Evolutionary conservation across 2,888 invertebrate species (phyloP).

Genomic region (Cheilosia impressa): DNA sequence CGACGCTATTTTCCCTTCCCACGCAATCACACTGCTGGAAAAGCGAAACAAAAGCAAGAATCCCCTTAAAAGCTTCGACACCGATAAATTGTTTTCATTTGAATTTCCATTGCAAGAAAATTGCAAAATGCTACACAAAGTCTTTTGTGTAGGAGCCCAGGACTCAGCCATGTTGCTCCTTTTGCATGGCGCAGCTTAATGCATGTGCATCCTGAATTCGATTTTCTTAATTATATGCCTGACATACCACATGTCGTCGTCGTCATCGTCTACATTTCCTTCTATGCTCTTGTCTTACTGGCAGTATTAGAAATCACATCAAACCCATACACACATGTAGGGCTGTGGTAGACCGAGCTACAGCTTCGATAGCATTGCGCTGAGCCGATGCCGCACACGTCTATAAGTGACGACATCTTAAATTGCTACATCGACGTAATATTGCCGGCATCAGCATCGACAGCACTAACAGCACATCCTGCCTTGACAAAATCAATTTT

Average conservation of each 20-base stretch:
- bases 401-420: constrained; percentile 62
- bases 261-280: constrained; percentile 24
- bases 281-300: not conserved
- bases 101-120: constrained; percentile 59
- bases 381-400: constrained; percentile 17
- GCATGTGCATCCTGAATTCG: constrained; percentile 73
- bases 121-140: constrained; percentile 47
- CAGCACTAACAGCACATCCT: constrained; percentile 39
- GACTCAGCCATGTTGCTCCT: constrained; percentile 22
- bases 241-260: constrained; percentile 57
- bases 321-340: constrained; percentile 50
- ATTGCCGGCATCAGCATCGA: constrained; percentile 61
- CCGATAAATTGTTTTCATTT: constrained; percentile 69
- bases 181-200: constrained; percentile 48
- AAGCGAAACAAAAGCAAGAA: constrained; percentile 4
- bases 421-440: constrained; percentile 69
- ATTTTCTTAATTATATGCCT: constrained; percentile 74
- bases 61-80: constrained; percentile 43
- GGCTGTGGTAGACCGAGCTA: constrained; percentile 28
- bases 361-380: constrained; percentile 8
- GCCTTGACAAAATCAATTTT: constrained; percentile 69
- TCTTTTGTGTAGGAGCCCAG: constrained; percentile 31
- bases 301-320: constrained; percentile 62
- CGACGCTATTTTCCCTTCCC: too few relatives aligned
- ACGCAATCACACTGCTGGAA: not conserved